Evolutionary conservation across 2,113 vertebrate genomes (phyloP).

Genomic region (Tragelaphus buxtoni): DNA sequence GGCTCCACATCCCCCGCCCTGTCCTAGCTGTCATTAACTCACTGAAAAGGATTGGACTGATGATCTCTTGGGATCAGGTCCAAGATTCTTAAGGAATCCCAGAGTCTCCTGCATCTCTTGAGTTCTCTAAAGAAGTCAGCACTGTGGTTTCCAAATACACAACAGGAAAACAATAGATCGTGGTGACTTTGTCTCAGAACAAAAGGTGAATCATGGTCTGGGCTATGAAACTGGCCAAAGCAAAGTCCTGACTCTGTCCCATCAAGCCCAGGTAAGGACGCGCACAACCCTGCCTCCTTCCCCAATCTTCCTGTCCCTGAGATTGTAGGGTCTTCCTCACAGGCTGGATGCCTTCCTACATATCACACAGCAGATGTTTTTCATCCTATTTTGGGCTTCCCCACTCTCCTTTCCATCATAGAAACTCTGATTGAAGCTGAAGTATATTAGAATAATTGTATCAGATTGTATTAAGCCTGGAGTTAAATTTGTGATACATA

Average conservation of each 20-base stretch:
- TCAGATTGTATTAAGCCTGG: constrained; percentile 73
- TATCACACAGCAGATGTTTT: constrained; percentile 57
- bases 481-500: constrained; percentile 73
- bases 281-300: neutral
- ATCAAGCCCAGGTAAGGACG: neutral
- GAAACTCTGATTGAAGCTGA: constrained; percentile 71
- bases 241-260: neutral
- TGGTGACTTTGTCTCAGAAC: neutral
- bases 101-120: neutral
- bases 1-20: neutral
- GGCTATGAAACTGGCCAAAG: neutral
- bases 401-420: constrained; percentile 64
- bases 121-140: neutral
- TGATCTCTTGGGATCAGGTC: neutral
- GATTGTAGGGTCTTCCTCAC: neutral
- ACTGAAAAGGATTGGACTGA: neutral
- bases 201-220: neutral
- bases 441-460: constrained; percentile 75
- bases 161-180: neutral
- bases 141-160: neutral
- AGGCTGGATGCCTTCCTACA: constrained; percentile 51
- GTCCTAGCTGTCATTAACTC: neutral
- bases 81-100: neutral
- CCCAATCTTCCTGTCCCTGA: neutral
- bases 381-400: constrained; percentile 60